Evolutionary conservation across 2,797 vertebrate species (phyloP), one percentile per base, ranked within the genome.

Genomic region (Phataginus tricuspis): DNA sequence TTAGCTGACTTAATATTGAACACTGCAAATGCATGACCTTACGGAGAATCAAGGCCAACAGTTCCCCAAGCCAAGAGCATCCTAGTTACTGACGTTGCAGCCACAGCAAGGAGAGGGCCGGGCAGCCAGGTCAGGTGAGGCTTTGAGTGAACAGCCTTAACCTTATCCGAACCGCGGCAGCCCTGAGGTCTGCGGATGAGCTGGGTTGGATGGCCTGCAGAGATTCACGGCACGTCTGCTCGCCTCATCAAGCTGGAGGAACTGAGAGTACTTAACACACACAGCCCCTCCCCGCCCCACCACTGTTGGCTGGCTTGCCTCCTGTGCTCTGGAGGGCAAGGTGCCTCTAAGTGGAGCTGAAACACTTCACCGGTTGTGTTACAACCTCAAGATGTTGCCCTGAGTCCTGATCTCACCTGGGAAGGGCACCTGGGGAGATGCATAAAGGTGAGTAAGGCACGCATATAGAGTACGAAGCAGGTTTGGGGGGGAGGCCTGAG

Each of bases 151-250:
- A 63, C 27, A 49, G 29, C 27, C 31, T 92, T 66, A 23, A 74
- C 75, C 75, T 95, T 92, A 59, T 92, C 59, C 95, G 79, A 97
- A 84, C 71, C 59, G 37, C 42, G 0, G 13, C 82, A 10, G 29
- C 27, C n/a, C 19, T 5, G 0, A 34, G 64, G 57, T 42, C 42
- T 68, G 51, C 18, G 63, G 25, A 55, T 13, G 37, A 59, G 59
- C 31, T 10, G 5, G 64, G 39, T 82, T 90, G 82, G 72, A n/a
- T 55, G 13, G 91, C 12, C 29, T 45, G 4, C 21, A 51, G 57
- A 89, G 85, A 87, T 85, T 92, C 90, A 85, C 0, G 1, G 37
- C 13, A 1, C 2, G 49, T 87, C 64, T 77, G 27, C 45, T 49
- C 80, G 39, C 37, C 45, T 27, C 21, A 39, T 78, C 53, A 80